Evolutionary conservation across 1,140 invertebrate species (phyloP).

Genomic region (Glossosoma conforme): DNA sequence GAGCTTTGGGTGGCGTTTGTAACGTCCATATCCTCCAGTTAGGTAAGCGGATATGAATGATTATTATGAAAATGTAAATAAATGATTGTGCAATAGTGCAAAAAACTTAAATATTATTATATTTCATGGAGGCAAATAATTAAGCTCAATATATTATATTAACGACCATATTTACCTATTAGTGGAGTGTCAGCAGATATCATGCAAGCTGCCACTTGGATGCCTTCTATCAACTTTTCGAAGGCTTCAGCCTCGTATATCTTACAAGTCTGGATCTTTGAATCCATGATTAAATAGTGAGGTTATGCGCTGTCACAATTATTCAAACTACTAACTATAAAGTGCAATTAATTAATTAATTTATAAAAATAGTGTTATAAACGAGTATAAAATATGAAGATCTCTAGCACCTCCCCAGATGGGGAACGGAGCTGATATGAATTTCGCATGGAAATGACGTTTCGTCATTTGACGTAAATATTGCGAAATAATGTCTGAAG

Average conservation of each 20-base stretch:
- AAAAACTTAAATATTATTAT: conserved; percentile 3
- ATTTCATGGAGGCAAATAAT: conserved; percentile 4
- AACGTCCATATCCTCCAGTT: no score
- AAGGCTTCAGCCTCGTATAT: conserved; percentile 54
- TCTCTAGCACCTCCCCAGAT: no score
- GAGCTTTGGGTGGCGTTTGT: no score
- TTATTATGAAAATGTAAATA: no score
- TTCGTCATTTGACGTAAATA: conserved; percentile 4
- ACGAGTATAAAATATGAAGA: no score
- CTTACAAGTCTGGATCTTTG: conserved; percentile 43
- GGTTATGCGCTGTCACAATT: conserved; percentile 4
- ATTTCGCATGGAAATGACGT: background rate
- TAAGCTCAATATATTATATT: conserved; percentile 1
- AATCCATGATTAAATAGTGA: conserved; percentile 37
- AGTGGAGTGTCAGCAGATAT: conserved; percentile 49
- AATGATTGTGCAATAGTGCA: background rate
- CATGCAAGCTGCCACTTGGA: conserved; percentile 59
- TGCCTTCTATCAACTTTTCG: conserved; percentile 49
- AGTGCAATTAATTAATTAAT: background rate
- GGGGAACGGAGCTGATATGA: no score
- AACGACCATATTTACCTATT: conserved; percentile 41
- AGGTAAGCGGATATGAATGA: no score
- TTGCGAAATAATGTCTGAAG: no score
- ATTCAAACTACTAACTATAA: background rate
- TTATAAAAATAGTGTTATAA: no score